A percentile compares a stretch with the other conserved stretches of the same genome.
Evolutionary conservation across 2,113 vertebrate species (phyloP).

Genomic region (Jaculus jaculus): DNA sequence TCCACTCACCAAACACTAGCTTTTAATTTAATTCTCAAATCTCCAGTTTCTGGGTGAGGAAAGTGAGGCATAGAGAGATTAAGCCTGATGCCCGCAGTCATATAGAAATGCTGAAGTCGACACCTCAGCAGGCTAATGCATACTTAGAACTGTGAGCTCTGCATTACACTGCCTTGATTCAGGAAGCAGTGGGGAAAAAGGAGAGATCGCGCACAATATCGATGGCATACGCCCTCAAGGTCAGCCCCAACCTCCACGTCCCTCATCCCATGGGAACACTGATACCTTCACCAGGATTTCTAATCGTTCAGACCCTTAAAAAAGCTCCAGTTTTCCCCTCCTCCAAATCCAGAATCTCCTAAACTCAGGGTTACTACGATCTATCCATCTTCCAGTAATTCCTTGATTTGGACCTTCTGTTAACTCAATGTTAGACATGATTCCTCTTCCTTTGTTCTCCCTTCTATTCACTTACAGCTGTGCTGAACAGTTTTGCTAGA

Average conservation of each 20-base stretch:
- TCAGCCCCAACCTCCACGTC: not conserved
- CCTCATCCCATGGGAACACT: not conserved
- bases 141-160: not conserved
- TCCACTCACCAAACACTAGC: not conserved
- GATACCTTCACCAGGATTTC: not conserved
- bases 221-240: not conserved
- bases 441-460: not conserved
- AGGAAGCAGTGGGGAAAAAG: not conserved
- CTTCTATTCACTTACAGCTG: not conserved
- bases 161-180: not conserved
- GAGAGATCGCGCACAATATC: not conserved
- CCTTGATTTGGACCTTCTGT: not conserved
- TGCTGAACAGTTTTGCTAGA: not conserved
- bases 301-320: not conserved
- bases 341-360: not conserved
- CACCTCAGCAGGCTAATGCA: not conserved
- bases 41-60: not conserved
- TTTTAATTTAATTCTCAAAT: not conserved
- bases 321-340: not conserved
- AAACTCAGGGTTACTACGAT: not conserved
- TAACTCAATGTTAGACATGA: not conserved
- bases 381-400: not conserved
- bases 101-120: accelerated
- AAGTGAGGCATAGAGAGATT: not conserved
- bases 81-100: not conserved